Percentiles rank a stretch among this genome's conserved stretches.
phyloP scores from a whole-genome alignment of 2,888 invertebrate genomes.

The Zygogramma bicolorata region DNA sequence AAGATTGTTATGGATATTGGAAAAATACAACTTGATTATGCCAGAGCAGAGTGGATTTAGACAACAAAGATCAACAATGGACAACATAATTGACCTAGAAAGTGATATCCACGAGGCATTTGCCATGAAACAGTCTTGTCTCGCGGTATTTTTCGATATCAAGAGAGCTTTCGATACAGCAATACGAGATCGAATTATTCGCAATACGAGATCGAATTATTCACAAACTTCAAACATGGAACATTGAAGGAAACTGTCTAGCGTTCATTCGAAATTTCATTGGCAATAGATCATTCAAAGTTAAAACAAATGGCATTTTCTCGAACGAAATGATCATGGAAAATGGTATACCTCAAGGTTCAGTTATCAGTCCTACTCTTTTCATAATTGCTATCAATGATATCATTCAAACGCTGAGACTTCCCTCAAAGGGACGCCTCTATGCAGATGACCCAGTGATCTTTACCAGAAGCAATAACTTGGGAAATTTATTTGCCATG shows the following conservation, averaged over 20 bases:
- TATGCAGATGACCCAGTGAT: constrained; percentile 20
- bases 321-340: constrained; percentile 12
- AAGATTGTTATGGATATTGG: constrained; percentile 37
- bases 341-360: constrained; percentile 33
- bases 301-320: constrained; percentile 22
- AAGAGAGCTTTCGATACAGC: constrained; percentile 34
- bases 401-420: not conserved
- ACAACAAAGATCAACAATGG: constrained; percentile 22
- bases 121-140: constrained; percentile 21
- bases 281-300: constrained; percentile 14
- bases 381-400: constrained; percentile 32
- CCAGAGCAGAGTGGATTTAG: constrained; percentile 33
- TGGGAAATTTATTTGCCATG: not conserved
- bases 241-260: constrained; percentile 24
- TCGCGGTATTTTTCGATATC: constrained; percentile 38
- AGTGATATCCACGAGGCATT: constrained; percentile 37
- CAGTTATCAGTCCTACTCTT: constrained; percentile 25
- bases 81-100: constrained; percentile 33
- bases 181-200: no score
- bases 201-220: constrained; percentile 12
- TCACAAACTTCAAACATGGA: constrained; percentile 9
- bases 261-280: constrained; percentile 32
- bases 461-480: constrained; percentile 13
- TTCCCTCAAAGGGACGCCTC: constrained; percentile 16
- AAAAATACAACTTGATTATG: constrained; percentile 21